Base-by-base conservation (phyloP, 2,888 invertebrate species). In the Salticus scenicus region DNA sequence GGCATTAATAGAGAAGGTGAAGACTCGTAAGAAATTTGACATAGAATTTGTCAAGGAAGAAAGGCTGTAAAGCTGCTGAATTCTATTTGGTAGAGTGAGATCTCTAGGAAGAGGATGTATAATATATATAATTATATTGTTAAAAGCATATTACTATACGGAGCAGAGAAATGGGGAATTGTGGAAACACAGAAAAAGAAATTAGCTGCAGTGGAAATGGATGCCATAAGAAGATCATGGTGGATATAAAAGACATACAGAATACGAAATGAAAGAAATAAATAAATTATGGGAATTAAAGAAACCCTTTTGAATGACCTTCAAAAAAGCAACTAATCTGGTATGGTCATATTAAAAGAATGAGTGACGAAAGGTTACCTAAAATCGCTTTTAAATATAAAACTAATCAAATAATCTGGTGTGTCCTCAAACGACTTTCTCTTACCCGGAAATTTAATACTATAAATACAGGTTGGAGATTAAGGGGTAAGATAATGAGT, bases 41-140 rank as follows among this genome's bases (percentile, higher is more conserved):
- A 64, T 17, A 64, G 64, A 28, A 64, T 64, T 64, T 7, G 28
- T 28, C 27, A 14, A 8, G 64, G 64, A 28, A 7, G 64, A 28
- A 64, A 64, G 64, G 64, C 64, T 24, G 64, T 64, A 28, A 64
- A 64, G 14, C 24, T 28, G 24, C 17, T 64, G 17, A 64, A 64
- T 24, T 24, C 28, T 28, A 28, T 64, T 64, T 24, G 64, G 64
- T 64, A 27, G 64, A 20, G 64, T 64, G 30, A 64, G 30, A 14
- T 64, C 17, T 28, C 64, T 64, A 20, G 64, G 27, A 64, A 64
- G 4, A 64, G 64, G 24, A 64, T n/a, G 30, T 64, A 24, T 14
- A 64, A 64, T 64, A 64, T 64, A 64, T 64, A 24, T 17, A 64
- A 64, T 5, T 24, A n/a, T n/a, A n/a, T n/a, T n/a, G n/a, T n/a